Evolutionary conservation across 1,140 invertebrate genomes (phyloP), one percentile per base, ranked within the genome.

Genomic region (Proctacanthus coquilletti): DNA sequence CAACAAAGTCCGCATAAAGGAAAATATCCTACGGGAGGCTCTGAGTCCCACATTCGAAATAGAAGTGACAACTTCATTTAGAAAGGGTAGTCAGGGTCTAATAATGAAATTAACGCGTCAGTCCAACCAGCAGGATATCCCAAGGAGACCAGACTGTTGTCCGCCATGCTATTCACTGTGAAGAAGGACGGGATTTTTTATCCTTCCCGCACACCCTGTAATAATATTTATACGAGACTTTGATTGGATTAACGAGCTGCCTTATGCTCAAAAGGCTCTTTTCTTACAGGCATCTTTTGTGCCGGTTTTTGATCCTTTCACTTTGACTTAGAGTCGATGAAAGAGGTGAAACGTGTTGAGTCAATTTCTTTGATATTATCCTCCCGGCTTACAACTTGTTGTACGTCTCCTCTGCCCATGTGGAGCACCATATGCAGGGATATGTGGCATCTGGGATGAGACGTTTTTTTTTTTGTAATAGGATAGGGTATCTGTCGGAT

Each of bases 311-410:
- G n/a, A n/a, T n/a, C n/a, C n/a, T n/a, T n/a, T n/a, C n/a, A n/a
- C n/a, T n/a, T n/a, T n/a, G n/a, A n/a, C n/a, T n/a, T n/a, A n/a
- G n/a, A n/a, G n/a, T n/a, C n/a, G n/a, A n/a, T n/a, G n/a, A 27
- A 27, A 27, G 23, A 27, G 23, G 8, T 27, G 23, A 27, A 27
- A 27, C 23, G 23, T 27, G 23, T 27, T 27, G 23, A 27, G 23
- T 27, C 23, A 27, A 27, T 27, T 27, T 27, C 23, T 27, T 27
- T 27, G 23, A 27, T 27, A 27, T 27, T 27, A 27, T 27, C 23
- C 23, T 27, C 13, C 13, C 23, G 23, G 23, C 13, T 27, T 27
- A 27, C 23, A 27, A 8, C 8, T 27, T 27, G 8, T 27, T 9
- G 13, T 13, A 27, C 8, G 8, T 13, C 23, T 27, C 13, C 23